Percentiles rank a stretch among this genome's conserved stretches.
These are phyloP conservation scores for Machaerirhynchus nigripectus DNA, from an alignment of 2,113 vertebrate genomes.

Conservation along the genomic window DNA sequence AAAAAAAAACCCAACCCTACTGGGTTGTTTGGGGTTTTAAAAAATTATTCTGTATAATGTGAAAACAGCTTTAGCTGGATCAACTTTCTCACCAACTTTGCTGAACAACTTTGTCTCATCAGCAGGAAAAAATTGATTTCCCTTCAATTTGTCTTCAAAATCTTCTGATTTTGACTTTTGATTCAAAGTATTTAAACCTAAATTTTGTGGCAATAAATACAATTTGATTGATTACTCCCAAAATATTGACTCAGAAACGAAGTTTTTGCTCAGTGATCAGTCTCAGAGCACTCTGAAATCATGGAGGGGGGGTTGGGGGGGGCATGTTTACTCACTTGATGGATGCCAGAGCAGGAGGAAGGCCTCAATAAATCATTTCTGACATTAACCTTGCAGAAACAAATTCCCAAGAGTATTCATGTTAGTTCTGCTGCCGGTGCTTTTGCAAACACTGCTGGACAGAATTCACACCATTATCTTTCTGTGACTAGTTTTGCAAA, in stretches of 20 bases:
- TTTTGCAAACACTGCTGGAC: slow-evolving; percentile 31
- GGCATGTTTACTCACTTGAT: not conserved
- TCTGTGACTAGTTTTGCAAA: not conserved
- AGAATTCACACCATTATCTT: not conserved
- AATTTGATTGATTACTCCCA: not conserved
- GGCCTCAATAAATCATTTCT: slow-evolving; percentile 40
- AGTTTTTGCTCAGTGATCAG: slow-evolving; percentile 12
- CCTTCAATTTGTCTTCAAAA: not conserved
- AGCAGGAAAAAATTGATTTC: not conserved
- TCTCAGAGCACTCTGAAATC: not conserved
- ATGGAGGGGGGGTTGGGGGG: rapidly evolving
- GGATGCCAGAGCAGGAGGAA: slow-evolving; percentile 25
- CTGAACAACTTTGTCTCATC: rapidly evolving
- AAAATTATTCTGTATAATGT: not conserved
- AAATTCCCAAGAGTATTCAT: not conserved
- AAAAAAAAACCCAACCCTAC: too few species aligned
- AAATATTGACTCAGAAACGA: slow-evolving; percentile 13
- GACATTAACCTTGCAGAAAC: slow-evolving; percentile 33
- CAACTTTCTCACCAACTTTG: not conserved
- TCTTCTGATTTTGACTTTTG: not conserved
- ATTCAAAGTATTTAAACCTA: not conserved
- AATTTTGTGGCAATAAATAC: not conserved
- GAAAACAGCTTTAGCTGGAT: not conserved
- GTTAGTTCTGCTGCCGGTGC: not conserved
- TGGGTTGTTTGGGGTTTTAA: not conserved